Conservation (phyloP, 2,113 vertebrate species). For the Muntiacus reevesi region DNA sequence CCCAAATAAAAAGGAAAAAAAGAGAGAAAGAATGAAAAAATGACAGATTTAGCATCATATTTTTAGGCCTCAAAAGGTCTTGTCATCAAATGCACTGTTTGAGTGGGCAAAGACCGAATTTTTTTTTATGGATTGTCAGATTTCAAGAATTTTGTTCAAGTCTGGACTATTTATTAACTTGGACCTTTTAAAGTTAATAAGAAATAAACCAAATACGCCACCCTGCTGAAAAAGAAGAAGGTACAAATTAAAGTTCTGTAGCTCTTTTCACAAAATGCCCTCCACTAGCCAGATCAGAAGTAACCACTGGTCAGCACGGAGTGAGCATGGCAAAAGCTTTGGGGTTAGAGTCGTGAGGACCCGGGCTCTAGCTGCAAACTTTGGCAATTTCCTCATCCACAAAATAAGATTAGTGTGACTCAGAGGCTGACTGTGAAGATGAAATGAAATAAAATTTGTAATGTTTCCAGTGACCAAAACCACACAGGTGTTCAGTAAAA, state of each 20-base stretch:
- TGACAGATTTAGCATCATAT: not conserved
- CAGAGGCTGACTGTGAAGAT: not conserved
- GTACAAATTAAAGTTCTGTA: not conserved
- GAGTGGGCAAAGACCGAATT: not conserved
- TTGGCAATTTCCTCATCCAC: not conserved
- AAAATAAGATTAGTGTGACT: not conserved
- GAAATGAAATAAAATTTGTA: not conserved
- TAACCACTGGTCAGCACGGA: fast-evolving
- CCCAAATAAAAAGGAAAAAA: not conserved
- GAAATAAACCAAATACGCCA: not conserved
- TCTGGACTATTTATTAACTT: not conserved
- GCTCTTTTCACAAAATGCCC: not conserved
- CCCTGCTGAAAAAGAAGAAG: not conserved
- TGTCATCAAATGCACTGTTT: not conserved
- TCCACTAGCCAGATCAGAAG: not conserved
- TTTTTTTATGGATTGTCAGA: not conserved
- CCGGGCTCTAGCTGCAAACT: not conserved
- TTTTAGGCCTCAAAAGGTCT: not conserved
- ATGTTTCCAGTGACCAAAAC: not conserved
- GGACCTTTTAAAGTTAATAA: not conserved
- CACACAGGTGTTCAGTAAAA: not conserved
- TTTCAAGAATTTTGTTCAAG: not conserved
- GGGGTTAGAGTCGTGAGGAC: not conserved
- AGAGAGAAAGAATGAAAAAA: not conserved
- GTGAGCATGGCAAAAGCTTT: not conserved